Base-by-base conservation (phyloP, 1,140 invertebrate species). In the Sitodiplosis mosellana region DNA sequence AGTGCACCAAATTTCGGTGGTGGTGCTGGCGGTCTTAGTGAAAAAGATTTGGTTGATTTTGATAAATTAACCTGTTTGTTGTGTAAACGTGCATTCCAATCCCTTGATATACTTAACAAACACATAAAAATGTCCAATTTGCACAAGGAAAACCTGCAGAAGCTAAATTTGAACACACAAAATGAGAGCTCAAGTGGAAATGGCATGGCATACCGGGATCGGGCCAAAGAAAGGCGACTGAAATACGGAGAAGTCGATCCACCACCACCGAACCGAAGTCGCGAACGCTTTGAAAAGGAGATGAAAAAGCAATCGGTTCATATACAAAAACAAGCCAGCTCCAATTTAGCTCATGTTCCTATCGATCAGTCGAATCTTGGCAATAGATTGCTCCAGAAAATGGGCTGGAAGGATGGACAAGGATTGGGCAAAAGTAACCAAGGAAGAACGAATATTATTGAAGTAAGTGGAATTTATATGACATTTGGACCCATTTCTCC, bases 391-490 rank as follows among this genome's bases (percentile, higher is more conserved):
- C 63, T 99, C 38, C 91, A 97, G 66, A 96, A 93, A 68, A 98
- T 98, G 94, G 95, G 95, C 0, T 99, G 95, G 94, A 84, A 80
- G 6, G 87, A 92, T 63, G 95, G 94, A 1, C 80, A 89, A 74
- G 95, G 95, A 0, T 68, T 98, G 11, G 95, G 94, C 4, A 88
- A 86, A 61, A 73, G 75, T 33, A 88, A 90, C 60, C 92, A 97
- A 69, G 93, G 93, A n/a, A 74, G 89, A 55, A 87, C 87, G 7
- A 84, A 81, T 43, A 91, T 92, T 44, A 87, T 95, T 51, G 82
- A 91, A 69, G 83, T 84, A 56, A 37, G n/a, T 18, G 0, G 2
- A 11, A 27, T 42, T 33, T 2, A 18, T 22, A 17, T 8, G 14
- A 43, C 8, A 18, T 43, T 8, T 43, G 41, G 41, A n/a, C n/a